phyloP scores from a whole-genome alignment of 2,797 vertebrate species.

The Benthosema pterotum region DNA sequence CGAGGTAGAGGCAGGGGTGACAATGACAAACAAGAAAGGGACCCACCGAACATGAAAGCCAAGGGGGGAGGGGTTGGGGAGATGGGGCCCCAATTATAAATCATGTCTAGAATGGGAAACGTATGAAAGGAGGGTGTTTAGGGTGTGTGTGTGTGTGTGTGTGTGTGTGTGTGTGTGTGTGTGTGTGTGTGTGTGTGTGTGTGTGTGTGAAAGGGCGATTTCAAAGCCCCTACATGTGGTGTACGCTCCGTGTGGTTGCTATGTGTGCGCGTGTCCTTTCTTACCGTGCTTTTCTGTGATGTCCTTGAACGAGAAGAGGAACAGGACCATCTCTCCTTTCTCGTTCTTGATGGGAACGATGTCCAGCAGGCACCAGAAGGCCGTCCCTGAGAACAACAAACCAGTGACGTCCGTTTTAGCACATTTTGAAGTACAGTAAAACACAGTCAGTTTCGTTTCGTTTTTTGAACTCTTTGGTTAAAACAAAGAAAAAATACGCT shows the following conservation, averaged over 20 bases:
- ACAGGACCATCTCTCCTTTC: conserved; percentile 95
- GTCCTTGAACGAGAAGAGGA: conserved; percentile 98
- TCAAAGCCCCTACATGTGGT: conserved; percentile 12
- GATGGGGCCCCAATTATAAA: conserved; percentile 58
- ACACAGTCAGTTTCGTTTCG: no score
- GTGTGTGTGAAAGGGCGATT: no score
- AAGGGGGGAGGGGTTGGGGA: conserved; percentile 20
- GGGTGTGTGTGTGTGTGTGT: no score
- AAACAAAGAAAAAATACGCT: no score
- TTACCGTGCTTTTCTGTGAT: conserved; percentile 86
- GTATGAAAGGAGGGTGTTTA: conserved; percentile 24
- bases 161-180: no score
- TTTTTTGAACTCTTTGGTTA: no score
- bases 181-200: no score
- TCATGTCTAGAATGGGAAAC: conserved; percentile 45
- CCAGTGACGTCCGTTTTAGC: conserved; percentile 9
- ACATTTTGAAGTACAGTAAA: no score
- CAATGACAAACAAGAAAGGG: conserved; percentile 61
- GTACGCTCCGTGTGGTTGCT: conserved; percentile 83
- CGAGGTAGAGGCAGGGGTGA: conserved; percentile 46
- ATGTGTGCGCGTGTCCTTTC: conserved; percentile 57
- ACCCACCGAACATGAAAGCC: conserved; percentile 45
- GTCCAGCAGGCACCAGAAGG: conserved; percentile 95
- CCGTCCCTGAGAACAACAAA: conserved; percentile 76
- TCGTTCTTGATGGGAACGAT: conserved; percentile 98